Evolutionary conservation across 2,113 vertebrate species (phyloP).

Genomic region (Catharus fuscescens): DNA sequence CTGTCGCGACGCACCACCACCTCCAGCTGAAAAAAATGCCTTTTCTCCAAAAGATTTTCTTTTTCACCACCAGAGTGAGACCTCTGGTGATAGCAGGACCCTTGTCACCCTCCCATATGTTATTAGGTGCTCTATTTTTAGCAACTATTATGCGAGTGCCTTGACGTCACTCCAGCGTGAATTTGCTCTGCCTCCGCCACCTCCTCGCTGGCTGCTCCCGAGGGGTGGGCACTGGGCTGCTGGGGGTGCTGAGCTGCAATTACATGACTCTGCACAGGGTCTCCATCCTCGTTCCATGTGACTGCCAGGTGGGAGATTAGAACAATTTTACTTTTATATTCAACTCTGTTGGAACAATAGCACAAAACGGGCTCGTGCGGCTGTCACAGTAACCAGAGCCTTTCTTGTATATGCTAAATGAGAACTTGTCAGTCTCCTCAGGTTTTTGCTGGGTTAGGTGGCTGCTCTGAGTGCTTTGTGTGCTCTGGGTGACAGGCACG

Average conservation of each 20-base stretch:
- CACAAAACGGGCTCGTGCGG: neutral
- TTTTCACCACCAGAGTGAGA: neutral
- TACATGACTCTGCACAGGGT: constrained; percentile 1
- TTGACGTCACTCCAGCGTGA: constrained; percentile 77
- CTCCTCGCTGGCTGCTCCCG: constrained; percentile 16
- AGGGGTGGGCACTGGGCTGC: neutral
- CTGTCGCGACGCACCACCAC: neutral
- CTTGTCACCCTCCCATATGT: neutral
- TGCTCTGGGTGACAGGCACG: neutral
- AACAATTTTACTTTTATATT: neutral
- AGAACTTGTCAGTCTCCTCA: constrained; percentile 4
- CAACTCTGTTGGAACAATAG: neutral
- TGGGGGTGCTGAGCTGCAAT: constrained; percentile 60
- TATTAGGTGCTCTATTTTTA: constrained; percentile 77
- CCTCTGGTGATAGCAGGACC: constrained; percentile 39
- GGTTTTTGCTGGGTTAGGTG: neutral
- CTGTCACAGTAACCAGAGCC: neutral
- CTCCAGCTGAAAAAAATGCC: neutral
- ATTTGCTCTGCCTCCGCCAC: constrained; percentile 57
- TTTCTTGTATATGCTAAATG: neutral
- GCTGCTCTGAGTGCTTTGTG: neutral
- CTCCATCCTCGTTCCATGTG: neutral
- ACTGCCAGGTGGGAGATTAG: neutral
- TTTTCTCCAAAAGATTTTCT: neutral
- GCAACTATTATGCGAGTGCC: constrained; percentile 55